These are phyloP conservation scores for Hydra vulgaris DNA, from an alignment of 30 jellyfish, hydroid and myxozoan species.

Conservation along the genomic window DNA sequence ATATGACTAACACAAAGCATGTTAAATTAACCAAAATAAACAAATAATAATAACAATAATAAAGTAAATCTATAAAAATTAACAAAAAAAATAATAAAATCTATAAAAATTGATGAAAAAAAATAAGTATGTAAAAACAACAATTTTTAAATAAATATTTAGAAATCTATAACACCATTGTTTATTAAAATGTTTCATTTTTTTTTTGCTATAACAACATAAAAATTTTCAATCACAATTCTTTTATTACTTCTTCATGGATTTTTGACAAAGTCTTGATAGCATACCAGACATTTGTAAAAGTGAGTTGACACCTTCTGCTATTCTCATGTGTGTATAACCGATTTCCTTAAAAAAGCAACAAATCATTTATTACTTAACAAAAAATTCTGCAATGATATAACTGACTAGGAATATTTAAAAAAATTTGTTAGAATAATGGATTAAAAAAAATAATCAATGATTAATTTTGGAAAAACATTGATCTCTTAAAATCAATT, in stretches of 20 bases:
- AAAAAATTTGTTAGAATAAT: background rate
- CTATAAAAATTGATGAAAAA: too few species aligned
- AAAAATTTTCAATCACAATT: background rate
- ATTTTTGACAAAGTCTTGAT: conserved; percentile 80
- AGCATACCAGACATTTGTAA: conserved; percentile 91
- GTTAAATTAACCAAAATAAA: too few species aligned
- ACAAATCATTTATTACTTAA: background rate
- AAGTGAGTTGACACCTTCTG: conserved; percentile 84
- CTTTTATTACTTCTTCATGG: background rate
- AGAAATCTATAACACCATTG: too few species aligned
- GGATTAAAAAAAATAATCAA: too few species aligned
- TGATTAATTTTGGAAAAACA: too few species aligned
- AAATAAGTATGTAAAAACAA: too few species aligned
- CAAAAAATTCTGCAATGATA: background rate
- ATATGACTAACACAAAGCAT: too few species aligned
- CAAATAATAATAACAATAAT: too few species aligned
- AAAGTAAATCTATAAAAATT: too few species aligned
- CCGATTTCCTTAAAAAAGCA: conserved; percentile 74
- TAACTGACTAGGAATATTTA: background rate
- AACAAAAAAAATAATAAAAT: too few species aligned
- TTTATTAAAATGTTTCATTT: background rate
- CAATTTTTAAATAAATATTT: too few species aligned
- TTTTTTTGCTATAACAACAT: background rate
- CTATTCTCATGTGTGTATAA: conserved; percentile 84
- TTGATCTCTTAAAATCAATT: too few species aligned